A percentile compares a stretch with the other conserved stretches of the same genome.
Conservation (phyloP, 1,140 invertebrate species). For the Adoxophyes honmai region DNA sequence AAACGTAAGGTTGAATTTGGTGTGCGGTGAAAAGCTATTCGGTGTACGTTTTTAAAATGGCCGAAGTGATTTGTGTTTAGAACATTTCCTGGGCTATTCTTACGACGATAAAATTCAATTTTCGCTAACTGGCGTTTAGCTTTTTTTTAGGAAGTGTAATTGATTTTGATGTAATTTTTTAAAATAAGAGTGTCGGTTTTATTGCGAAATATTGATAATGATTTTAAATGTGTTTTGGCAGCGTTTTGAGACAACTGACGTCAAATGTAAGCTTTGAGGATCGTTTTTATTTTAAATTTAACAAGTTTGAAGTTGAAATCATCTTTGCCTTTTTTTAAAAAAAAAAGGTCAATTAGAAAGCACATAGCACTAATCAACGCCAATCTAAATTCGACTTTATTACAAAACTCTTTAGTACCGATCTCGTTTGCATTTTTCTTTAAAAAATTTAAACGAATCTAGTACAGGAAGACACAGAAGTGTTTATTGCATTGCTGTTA, state of each 20-base stretch:
- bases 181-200: too few species aligned
- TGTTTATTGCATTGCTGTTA: constrained; percentile 50
- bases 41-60: constrained; percentile 39
- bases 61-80: constrained; percentile 49
- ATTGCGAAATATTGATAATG: too few species aligned
- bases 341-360: too few species aligned
- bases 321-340: too few species aligned
- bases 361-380: background rate
- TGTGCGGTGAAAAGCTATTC: constrained; percentile 18
- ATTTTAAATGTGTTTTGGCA: too few species aligned
- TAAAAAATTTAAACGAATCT: constrained; percentile 19
- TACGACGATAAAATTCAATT: constrained; percentile 56
- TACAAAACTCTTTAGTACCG: background rate
- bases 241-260: too few species aligned
- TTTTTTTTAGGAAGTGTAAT: too few species aligned
- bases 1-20: constrained; percentile 27
- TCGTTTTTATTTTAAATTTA: too few species aligned
- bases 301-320: too few species aligned
- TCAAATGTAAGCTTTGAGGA: too few species aligned
- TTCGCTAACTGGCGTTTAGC: constrained; percentile 29
- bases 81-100: constrained; percentile 63
- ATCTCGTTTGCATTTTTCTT: background rate
- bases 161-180: too few species aligned
- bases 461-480: constrained; percentile 44
- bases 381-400: background rate